phyloP scores from a whole-genome alignment of 2,113 vertebrate species.

The Actinemys pallida region DNA sequence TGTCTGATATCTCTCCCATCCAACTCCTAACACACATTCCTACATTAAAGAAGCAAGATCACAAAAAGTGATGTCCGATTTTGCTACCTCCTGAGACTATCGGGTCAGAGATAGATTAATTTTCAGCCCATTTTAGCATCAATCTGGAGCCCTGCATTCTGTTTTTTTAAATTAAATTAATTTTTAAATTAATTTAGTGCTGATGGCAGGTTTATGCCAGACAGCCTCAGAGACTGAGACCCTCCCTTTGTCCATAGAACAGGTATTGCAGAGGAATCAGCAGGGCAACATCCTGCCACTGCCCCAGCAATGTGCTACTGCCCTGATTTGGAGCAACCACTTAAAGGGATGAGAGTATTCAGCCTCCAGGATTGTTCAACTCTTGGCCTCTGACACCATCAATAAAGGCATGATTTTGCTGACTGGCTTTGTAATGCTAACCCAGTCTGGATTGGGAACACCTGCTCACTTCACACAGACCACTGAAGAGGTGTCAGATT shows the following conservation, averaged over 20 bases:
- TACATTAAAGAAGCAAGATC: background rate
- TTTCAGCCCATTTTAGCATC: background rate
- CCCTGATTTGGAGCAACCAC: background rate
- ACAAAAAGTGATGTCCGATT: background rate
- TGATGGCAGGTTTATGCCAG: no score
- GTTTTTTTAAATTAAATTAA: no score
- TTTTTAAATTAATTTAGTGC: no score
- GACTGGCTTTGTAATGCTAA: background rate
- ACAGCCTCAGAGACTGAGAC: no score
- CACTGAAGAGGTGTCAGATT: no score
- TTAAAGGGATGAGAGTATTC: background rate
- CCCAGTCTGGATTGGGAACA: accelerated
- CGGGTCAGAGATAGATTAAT: background rate
- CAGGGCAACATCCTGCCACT: no score
- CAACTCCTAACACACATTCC: background rate
- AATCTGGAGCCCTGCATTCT: no score
- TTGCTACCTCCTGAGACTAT: background rate
- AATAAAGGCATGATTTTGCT: background rate
- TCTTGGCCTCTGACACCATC: background rate
- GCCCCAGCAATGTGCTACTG: no score
- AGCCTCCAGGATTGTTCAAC: background rate
- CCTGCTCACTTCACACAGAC: background rate
- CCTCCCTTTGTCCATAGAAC: no score
- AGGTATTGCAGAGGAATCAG: no score
- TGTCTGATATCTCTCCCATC: background rate